Base-by-base conservation (phyloP, 2,888 invertebrate genomes). In the Merodon equestris region DNA sequence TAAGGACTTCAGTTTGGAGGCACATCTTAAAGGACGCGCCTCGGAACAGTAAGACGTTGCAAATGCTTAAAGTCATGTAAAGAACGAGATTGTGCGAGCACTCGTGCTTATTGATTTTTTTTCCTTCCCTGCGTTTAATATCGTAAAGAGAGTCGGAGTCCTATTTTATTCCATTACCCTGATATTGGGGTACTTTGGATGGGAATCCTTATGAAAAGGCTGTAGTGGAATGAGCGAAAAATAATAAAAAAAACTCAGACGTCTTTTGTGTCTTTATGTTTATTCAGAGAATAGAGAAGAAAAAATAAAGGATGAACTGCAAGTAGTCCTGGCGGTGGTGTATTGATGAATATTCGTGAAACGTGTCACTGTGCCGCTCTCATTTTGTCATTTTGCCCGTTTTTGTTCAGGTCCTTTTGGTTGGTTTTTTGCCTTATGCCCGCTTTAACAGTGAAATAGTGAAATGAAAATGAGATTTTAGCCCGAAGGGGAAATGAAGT, bases 331-430 rank as follows among this genome's bases (percentile, higher is more conserved):
- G 18, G 13, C 51, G 19, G 56, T 72, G 53, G 53, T 56, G 74
- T 79, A 79, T 79, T 79, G 79, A 79, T 74, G 74, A 74, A 79
- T 68, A 79, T 74, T 79, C 61, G 73, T 79, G 64, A 79, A 79
- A 74, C 79, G 74, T 79, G 79, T 64, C 79, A 79, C 45, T 74
- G 60, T 68, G 68, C 63, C 73, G 73, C 51, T 79, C 70, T 50
- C 74, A 79, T 79, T 79, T 79, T 74, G 74, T 74, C 68, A 68
- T 64, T 73, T 74, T 34, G 50, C 34, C 38, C 60, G 13, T 48
- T 50, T 76, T 45, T 40, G 5, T 40, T 53, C 51, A 12, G 18
- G 42, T 63, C n/a, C 14, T 44, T 50, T 14, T 45, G 18, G 34
- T 44, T 14, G 10, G 10, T 40, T 15, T 12, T 54, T 51, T 60